Evolutionary conservation across 2,113 vertebrate species (phyloP), one percentile per base, ranked within the genome.

Genomic region (Notiomystis cincta): DNA sequence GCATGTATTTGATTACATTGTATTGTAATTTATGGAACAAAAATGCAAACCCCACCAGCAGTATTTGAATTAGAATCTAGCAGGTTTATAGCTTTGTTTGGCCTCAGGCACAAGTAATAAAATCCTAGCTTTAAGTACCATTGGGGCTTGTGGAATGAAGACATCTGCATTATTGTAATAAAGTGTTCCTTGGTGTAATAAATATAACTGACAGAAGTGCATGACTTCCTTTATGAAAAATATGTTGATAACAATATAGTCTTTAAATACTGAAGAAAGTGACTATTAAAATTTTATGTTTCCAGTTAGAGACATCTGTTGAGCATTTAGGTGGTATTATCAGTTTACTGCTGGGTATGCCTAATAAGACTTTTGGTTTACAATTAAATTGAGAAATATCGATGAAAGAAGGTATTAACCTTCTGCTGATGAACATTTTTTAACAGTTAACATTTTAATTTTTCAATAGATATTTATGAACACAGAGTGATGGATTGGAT

Each of bases 131-230:
- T 97, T 98, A 98, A 98, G 98, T 98, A 98, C 97, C 97, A 97
- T 64, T 97, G 98, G 96, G 98, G 97, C 96, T 98, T 98, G 98
- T 96, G 94, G 96, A 97, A 98, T 98, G 97, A 97, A 98, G 98
- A 98, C 97, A 98, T 98, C 98, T 98, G 98, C 97, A 98, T 98
- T 98, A 98, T 98, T 98, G 96, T 98, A 98, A 98, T 98, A 98
- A 98, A 98, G 98, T 97, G 96, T 96, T 98, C 98, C 97, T 98
- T 89, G 16, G 95, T 97, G 98, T 98, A 98, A 98, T 98, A 98
- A 98, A 98, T 98, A 98, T 97, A 98, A 97, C 97, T 98, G 98
- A 98, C 98, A 98, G 96, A 90, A 96, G 90, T 97, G 96, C 94
- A 96, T 97, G 97, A 96, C 97, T 98, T 98, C 90, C 94, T 97